Evolutionary conservation across 2,113 vertebrate genomes (phyloP).

Genomic region (Pipra filicauda): DNA sequence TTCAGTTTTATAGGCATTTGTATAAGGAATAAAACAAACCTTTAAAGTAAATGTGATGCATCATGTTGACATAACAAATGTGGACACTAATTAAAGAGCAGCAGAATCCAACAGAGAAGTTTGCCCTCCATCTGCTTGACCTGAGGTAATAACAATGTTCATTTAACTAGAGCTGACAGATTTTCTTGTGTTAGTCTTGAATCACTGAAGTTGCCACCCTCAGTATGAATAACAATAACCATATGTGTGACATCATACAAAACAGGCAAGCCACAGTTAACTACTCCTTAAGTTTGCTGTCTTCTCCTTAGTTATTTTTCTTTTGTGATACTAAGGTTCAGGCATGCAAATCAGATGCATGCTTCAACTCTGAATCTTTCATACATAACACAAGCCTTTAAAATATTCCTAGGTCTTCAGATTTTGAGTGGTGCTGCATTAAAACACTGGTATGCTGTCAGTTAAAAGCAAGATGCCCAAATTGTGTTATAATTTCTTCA

Average conservation of each 20-base stretch:
- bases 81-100: conserved; percentile 83
- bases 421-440: background rate
- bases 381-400: background rate
- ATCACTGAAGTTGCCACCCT: conserved; percentile 66
- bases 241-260: conserved; percentile 73
- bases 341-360: background rate
- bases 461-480: background rate
- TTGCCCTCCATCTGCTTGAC: conserved; percentile 84
- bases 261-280: conserved; percentile 21
- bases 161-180: conserved; percentile 81
- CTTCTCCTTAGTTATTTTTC: background rate
- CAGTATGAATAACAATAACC: conserved; percentile 69
- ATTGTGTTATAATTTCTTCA: background rate
- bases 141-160: conserved; percentile 80
- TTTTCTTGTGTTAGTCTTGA: conserved; percentile 75
- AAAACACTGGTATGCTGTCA: background rate
- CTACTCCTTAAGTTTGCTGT: background rate
- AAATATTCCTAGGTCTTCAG: background rate
- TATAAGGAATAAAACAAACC: conserved; percentile 52
- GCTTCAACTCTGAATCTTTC: background rate
- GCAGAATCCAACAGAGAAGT: conserved; percentile 79
- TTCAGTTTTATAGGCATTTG: conserved; percentile 72
- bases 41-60: conserved; percentile 70
- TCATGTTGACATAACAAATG: conserved; percentile 83
- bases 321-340: background rate